A percentile compares a stretch with the other conserved stretches of the same genome.
Evolutionary conservation across 2,888 invertebrate genomes (phyloP).

Genomic region (Dusona sp.): DNA sequence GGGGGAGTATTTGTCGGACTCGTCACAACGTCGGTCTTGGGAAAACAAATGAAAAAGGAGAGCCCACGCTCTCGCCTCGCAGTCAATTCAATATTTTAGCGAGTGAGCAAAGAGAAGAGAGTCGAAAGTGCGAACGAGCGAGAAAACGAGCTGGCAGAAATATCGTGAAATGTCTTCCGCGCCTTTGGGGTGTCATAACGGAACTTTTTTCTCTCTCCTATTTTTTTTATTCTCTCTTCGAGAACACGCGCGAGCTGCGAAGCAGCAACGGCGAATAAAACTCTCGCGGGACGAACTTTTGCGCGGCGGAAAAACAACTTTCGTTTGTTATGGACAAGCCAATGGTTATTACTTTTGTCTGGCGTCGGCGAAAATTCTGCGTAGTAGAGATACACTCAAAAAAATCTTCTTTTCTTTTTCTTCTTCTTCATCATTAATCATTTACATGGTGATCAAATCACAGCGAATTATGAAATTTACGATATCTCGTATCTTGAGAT

Average conservation of each 20-base stretch:
- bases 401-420: constrained; percentile 19
- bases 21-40: constrained; percentile 56
- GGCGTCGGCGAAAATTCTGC: constrained; percentile 52
- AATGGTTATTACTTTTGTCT: constrained; percentile 67
- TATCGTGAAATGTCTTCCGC: constrained; percentile 62
- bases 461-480: constrained; percentile 14
- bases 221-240: constrained; percentile 22
- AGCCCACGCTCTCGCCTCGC: constrained; percentile 14
- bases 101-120: constrained; percentile 53
- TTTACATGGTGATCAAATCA: constrained; percentile 24
- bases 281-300: constrained; percentile 61
- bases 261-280: constrained; percentile 41
- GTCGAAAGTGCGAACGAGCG: constrained; percentile 38
- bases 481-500: background rate
- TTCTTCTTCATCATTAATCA: constrained; percentile 27
- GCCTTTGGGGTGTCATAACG: constrained; percentile 67
- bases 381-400: constrained; percentile 21
- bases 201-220: constrained; percentile 50
- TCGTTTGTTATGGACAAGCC: constrained; percentile 61
- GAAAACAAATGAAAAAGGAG: constrained; percentile 68
- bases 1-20: constrained; percentile 36
- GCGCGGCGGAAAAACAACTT: constrained; percentile 65
- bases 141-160: constrained; percentile 27
- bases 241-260: constrained; percentile 28
- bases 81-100: constrained; percentile 72